Evolutionary conservation across 2,113 vertebrate genomes (phyloP), one percentile per base, ranked within the genome.

Genomic region (Proteles cristata): DNA sequence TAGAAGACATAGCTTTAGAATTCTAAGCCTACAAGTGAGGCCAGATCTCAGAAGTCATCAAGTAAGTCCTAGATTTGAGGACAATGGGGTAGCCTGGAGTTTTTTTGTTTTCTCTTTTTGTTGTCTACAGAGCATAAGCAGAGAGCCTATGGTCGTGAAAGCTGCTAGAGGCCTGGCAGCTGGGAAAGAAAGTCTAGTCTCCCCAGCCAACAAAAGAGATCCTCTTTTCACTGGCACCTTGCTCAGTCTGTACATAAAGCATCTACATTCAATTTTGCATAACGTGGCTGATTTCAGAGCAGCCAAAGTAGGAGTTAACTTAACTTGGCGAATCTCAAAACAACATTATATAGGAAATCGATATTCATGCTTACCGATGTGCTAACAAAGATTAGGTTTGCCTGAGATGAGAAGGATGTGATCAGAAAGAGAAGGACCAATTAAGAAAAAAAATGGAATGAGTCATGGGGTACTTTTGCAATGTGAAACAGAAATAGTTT

Each of bases 231-330:
- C 45, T 39, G 33, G n/a, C 6, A 43, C 33, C 71, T 95, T 73
- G 48, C 58, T 88, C 82, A 90, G 71, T 21, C 23, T 90, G 73
- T 73, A 84, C 28, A 80, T 88, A 88, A 83, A 12, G 19, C n/a
- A 88, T 39, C 55, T 85, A 77, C 6, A 39, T 50, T 84, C 23
- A 50, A 39, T 90, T 96, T 82, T 90, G 76, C 35, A 53, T 28
- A 74, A 96, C 79, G 71, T 31, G 48, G 26, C 33, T 94, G 84
- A 80, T 94, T 96, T 90, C 81, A 88, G 33, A 84, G 28, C n/a
- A 96, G 45, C 55, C 48, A 84, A 91, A 93, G 69, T 65, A 85
- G 74, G 39, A 88, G 55, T 73, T 55, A 97, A 74, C 84, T 84
- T 58, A 91, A 95, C 21, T 11, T 61, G 48, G 84, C 68, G 16